These are phyloP conservation scores for Gobionotothen gibberifrons DNA, from an alignment of 2,797 vertebrate genomes.

Conservation along the genomic window DNA sequence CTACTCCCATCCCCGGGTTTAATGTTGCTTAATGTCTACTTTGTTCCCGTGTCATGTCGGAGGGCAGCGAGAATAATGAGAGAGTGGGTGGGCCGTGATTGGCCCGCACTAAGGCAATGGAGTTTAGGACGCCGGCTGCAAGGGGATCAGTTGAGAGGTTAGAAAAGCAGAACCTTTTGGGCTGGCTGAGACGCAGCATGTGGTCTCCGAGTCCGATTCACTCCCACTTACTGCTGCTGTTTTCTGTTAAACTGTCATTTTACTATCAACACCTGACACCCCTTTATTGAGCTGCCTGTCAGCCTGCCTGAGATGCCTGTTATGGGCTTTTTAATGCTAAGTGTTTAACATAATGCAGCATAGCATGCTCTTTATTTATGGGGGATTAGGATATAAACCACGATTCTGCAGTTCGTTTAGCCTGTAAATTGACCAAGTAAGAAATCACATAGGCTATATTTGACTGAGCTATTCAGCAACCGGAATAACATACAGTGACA, in stretches of 20 bases:
- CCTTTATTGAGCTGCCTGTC: constrained; percentile 55
- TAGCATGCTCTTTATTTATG: constrained; percentile 11
- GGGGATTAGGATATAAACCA: constrained; percentile 52
- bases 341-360: constrained; percentile 46
- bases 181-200: constrained; percentile 83
- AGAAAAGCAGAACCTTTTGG: constrained; percentile 95
- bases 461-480: constrained; percentile 89
- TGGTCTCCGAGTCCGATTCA: constrained; percentile 64
- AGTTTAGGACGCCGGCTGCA: constrained; percentile 89
- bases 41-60: constrained; percentile 99
- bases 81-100: constrained; percentile 97
- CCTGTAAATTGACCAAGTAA: constrained; percentile 88
- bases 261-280: constrained; percentile 67
- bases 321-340: constrained; percentile 2
- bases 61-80: constrained; percentile 96
- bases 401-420: constrained; percentile 59
- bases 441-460: constrained; percentile 86
- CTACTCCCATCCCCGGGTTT: constrained; percentile 97
- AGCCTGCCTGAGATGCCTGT: constrained; percentile 25
- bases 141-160: constrained; percentile 97
- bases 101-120: constrained; percentile 89
- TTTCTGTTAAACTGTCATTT: constrained; percentile 75
- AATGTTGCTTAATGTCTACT: constrained; percentile 99
- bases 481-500: constrained; percentile 82
- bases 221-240: constrained; percentile 59